Percentiles rank a stretch among this genome's conserved stretches.
Conservation (phyloP, 2,113 vertebrate species). For the Brachypodius melanocephalos region DNA sequence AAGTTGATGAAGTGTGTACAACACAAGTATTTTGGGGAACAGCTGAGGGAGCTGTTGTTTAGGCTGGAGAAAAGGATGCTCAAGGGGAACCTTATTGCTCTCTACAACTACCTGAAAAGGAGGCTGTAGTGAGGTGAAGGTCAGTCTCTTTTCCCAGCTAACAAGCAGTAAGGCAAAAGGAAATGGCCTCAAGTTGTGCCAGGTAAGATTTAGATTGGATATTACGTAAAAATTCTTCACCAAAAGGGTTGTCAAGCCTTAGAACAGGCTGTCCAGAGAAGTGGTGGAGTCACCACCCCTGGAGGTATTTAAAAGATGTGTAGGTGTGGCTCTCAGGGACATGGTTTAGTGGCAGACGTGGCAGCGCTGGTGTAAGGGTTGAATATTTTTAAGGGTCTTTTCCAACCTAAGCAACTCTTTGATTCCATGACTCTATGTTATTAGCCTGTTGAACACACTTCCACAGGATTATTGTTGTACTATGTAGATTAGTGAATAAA, state of each 20-base stretch:
- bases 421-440: neutral
- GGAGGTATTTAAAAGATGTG: neutral
- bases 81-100: neutral
- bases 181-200: neutral
- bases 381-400: neutral
- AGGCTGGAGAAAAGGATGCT: neutral
- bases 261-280: neutral
- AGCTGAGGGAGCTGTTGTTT: neutral
- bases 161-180: neutral
- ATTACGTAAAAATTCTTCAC: neutral
- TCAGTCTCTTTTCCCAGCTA: neutral
- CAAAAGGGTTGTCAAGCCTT: neutral
- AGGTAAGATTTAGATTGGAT: neutral
- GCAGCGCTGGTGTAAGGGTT: neutral
- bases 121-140: fast-evolving
- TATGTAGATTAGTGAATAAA: neutral
- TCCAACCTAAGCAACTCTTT: neutral
- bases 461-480: constrained; percentile 2
- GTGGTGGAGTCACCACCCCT: neutral
- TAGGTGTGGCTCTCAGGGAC: neutral
- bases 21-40: neutral
- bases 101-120: neutral
- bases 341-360: neutral
- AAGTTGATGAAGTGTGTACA: neutral
- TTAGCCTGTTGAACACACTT: neutral